Conservation (phyloP, 1,140 invertebrate species). For the Anthonomus grandis region DNA sequence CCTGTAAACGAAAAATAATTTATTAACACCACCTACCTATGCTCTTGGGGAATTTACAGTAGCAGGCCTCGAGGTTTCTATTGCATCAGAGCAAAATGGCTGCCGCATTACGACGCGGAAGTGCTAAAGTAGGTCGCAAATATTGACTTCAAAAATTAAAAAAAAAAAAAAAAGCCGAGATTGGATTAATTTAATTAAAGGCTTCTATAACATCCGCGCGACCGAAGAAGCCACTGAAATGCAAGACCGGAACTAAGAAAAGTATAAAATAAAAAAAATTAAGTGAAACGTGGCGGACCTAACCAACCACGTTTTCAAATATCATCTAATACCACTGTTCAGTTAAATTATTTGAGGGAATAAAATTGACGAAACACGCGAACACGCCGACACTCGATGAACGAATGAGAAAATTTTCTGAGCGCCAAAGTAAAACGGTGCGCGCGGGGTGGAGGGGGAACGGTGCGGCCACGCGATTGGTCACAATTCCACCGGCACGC, state of each 20-base stretch:
- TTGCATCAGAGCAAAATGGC: slow-evolving; percentile 32
- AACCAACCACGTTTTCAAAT: too few species aligned
- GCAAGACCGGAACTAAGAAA: too few species aligned
- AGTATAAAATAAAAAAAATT: too few species aligned
- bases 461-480: slow-evolving; percentile 19
- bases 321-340: too few species aligned
- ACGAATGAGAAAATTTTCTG: slow-evolving; percentile 35
- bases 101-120: slow-evolving; percentile 31
- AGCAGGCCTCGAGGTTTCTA: slow-evolving; percentile 4
- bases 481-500: slow-evolving; percentile 23
- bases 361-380: slow-evolving; percentile 21
- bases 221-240: not conserved
- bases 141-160: too few species aligned
- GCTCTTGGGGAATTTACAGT: slow-evolving; percentile 1
- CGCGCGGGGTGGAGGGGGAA: slow-evolving; percentile 9
- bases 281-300: too few species aligned
- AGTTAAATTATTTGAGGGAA: too few species aligned
- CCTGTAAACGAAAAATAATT: slow-evolving; percentile 4
- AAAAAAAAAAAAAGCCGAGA: too few species aligned
- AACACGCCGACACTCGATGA: slow-evolving; percentile 20
- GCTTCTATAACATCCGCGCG: too few species aligned
- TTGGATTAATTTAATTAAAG: too few species aligned
- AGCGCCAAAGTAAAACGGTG: slow-evolving; percentile 26
- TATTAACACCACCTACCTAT: too few species aligned
- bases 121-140: slow-evolving; percentile 33